phyloP scores from a whole-genome alignment of 53 echinoderm and acorn worm species.

The Stichopus horrens region DNA sequence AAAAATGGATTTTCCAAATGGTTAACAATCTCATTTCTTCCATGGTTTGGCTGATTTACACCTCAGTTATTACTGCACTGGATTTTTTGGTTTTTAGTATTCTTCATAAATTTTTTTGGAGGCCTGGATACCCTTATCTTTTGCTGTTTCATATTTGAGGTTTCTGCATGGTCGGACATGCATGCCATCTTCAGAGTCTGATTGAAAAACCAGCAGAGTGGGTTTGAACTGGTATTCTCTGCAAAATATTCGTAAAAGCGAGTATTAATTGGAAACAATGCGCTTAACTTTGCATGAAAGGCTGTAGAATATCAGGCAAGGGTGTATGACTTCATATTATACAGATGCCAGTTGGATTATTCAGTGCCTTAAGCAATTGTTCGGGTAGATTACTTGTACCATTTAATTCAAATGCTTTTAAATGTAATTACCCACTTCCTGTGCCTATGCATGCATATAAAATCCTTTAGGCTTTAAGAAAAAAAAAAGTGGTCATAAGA shows the following conservation, averaged over 20 bases:
- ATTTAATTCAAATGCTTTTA: too few species aligned
- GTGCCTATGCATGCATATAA: too few species aligned
- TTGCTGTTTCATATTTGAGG: neutral
- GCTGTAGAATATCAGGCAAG: neutral
- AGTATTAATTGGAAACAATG: slow-evolving; percentile 2
- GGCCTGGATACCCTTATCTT: slow-evolving; percentile 9
- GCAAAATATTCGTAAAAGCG: neutral
- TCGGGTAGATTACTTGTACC: too few species aligned
- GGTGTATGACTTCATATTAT: too few species aligned
- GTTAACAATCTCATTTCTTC: slow-evolving; percentile 1
- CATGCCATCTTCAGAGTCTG: slow-evolving; percentile 8
- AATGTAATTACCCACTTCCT: too few species aligned
- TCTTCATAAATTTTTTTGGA: neutral
- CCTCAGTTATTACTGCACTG: slow-evolving; percentile 2
- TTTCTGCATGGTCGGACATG: slow-evolving; percentile 27
- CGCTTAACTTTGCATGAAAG: neutral
- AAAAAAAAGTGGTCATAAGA: too few species aligned
- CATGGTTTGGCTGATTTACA: slow-evolving; percentile 17
- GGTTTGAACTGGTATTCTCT: neutral
- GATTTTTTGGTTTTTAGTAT: neutral
- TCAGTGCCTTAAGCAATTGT: too few species aligned
- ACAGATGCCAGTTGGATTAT: too few species aligned
- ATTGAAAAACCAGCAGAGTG: slow-evolving; percentile 42
- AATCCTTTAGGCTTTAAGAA: too few species aligned
- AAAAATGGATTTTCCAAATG: slow-evolving; percentile 17